phyloP scores from a whole-genome alignment of 2,113 vertebrate genomes.

The Amphilophus citrinellus region DNA sequence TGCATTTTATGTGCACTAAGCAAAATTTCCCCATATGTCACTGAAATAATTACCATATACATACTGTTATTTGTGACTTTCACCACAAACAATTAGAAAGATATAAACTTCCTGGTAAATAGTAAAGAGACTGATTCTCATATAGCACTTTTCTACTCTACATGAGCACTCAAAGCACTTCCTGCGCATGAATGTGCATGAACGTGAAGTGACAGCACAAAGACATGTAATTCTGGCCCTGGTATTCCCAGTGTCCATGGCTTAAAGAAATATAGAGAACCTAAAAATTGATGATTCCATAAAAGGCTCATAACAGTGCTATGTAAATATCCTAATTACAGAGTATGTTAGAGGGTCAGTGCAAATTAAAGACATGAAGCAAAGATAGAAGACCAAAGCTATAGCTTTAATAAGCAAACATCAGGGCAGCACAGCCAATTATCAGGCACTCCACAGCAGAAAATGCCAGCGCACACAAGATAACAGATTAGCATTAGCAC shows the following conservation, averaged over 20 bases:
- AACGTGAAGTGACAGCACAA: neutral
- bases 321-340: constrained; percentile 30
- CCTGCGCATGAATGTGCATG: neutral
- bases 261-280: constrained; percentile 13
- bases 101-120: neutral
- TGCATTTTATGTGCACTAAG: constrained; percentile 19
- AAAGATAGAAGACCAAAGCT: constrained; percentile 14
- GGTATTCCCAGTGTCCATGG: neutral
- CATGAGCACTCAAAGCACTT: no score
- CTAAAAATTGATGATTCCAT: neutral
- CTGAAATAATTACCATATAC: constrained; percentile 58
- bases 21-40: neutral
- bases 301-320: neutral
- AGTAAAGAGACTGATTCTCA: no score
- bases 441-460: constrained; percentile 37
- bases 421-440: constrained; percentile 41
- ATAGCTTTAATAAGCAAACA: constrained; percentile 49
- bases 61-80: neutral
- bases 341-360: constrained; percentile 12
- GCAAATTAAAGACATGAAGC: constrained; percentile 34
- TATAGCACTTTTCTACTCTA: no score
- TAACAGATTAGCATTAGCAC: constrained; percentile 44
- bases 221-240: neutral
- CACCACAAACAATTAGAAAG: neutral
- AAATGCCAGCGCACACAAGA: constrained; percentile 53